Percentiles rank a stretch among this genome's conserved stretches.
phyloP scores from a whole-genome alignment of 2,888 invertebrate genomes.

The Nipponacmea schrenckii region DNA sequence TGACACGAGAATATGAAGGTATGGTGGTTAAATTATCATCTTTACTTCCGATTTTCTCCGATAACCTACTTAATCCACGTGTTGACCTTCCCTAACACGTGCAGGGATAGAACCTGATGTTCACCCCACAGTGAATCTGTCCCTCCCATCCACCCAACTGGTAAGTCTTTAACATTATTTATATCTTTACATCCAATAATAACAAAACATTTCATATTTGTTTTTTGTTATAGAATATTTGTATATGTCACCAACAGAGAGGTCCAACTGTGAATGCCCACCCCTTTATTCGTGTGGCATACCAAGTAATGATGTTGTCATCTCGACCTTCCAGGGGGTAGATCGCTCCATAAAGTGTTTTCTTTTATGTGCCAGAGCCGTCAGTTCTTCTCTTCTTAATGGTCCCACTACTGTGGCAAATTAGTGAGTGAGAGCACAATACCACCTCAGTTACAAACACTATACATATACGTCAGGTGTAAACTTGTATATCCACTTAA shows the following conservation, averaged over 20 bases:
- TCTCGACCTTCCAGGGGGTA: not conserved
- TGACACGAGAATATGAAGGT: not conserved
- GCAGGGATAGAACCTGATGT: no score
- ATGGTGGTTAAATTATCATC: no score
- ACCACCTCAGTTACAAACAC: conserved; percentile 2
- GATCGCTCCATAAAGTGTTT: not conserved
- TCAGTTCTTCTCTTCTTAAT: conserved; percentile 7
- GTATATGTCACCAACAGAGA: not conserved
- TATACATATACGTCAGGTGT: conserved; percentile 4
- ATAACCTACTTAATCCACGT: no score
- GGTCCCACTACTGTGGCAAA: not conserved
- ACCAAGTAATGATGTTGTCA: conserved; percentile 7
- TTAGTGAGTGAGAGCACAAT: not conserved
- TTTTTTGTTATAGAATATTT: not conserved
- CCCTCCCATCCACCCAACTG: no score
- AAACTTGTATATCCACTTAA: conserved; percentile 9
- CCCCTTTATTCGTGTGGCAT: conserved; percentile 4
- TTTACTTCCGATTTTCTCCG: no score
- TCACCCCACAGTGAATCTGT: no score
- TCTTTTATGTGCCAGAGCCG: conserved; percentile 6
- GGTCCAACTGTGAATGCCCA: not conserved
- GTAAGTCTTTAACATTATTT: not conserved
- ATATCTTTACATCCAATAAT: not conserved
- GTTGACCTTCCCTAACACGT: no score
- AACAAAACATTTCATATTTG: not conserved